Evolutionary conservation across 1,140 invertebrate species (phyloP).

Genomic region (Onthophagus taurus): DNA sequence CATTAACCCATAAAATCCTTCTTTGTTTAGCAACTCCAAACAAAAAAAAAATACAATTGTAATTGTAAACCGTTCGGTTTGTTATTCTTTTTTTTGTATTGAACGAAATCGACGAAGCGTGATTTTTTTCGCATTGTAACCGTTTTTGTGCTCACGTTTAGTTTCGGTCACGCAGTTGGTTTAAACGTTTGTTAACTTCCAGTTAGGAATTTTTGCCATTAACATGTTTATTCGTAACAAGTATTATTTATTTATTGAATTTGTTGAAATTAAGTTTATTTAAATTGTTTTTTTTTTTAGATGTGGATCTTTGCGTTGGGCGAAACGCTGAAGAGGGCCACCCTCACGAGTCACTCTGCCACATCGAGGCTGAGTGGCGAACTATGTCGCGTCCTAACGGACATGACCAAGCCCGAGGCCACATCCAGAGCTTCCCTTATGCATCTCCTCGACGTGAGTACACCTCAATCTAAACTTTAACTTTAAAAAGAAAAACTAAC

Average conservation of each 20-base stretch:
- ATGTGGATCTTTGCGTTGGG: constrained; percentile 54
- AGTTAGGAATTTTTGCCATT: background rate
- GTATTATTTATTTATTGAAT: background rate
- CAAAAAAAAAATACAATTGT: too few species aligned
- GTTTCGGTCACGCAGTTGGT: too few species aligned
- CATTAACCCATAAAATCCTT: too few species aligned
- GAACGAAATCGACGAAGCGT: too few species aligned
- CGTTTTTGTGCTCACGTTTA: too few species aligned
- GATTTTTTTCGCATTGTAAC: too few species aligned
- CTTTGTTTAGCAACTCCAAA: too few species aligned
- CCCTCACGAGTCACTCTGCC: constrained; percentile 38
- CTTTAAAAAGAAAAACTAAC: too few species aligned
- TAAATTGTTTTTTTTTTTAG: constrained; percentile 35
- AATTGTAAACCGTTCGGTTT: too few species aligned
- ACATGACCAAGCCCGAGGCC: constrained; percentile 42
- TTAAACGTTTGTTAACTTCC: background rate
- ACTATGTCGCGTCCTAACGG: constrained; percentile 44
- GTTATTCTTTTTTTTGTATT: too few species aligned
- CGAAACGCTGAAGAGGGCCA: constrained; percentile 43
- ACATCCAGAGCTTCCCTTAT: constrained; percentile 44
- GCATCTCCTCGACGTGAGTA: constrained; percentile 49
- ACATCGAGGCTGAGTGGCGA: constrained; percentile 45
- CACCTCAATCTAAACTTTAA: too few species aligned
- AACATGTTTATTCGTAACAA: background rate
- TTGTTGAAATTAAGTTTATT: background rate